Percentiles rank a stretch among this genome's conserved stretches.
Conservation (phyloP, 2,888 invertebrate species). For the Margaritifera margaritifera region DNA sequence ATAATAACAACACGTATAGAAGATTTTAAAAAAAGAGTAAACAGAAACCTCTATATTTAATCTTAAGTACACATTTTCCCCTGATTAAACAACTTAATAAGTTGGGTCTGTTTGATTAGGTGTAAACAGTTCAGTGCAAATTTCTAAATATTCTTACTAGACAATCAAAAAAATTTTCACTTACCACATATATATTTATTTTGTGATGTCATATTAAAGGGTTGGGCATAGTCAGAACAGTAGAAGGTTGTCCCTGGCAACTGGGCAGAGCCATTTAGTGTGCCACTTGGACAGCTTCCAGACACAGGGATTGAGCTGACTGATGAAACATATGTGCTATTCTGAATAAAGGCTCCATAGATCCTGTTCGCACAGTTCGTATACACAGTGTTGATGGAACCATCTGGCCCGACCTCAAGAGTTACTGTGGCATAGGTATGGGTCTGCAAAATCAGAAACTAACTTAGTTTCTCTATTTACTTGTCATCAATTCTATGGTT, state of each 20-base stretch:
- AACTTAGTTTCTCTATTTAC: too few species aligned
- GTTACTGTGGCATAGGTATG: conserved; percentile 21
- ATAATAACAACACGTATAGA: too few species aligned
- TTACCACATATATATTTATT: conserved; percentile 25
- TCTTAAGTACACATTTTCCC: too few species aligned
- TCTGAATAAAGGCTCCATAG: conserved; percentile 11
- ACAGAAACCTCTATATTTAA: too few species aligned
- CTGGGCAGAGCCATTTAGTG: conserved; percentile 1
- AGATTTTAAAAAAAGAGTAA: too few species aligned
- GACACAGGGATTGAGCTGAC: conserved; percentile 2
- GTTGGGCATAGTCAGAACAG: conserved; percentile 23
- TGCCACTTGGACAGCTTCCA: conserved; percentile 12
- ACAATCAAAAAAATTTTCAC: background rate
- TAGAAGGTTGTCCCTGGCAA: conserved; percentile 11
- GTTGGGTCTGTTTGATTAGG: too few species aligned
- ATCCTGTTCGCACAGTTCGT: conserved; percentile 17
- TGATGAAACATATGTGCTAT: conserved; percentile 3
- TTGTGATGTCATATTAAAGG: conserved; percentile 4
- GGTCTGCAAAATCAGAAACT: conserved; percentile 7
- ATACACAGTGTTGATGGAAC: conserved; percentile 13
- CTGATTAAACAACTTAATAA: too few species aligned
- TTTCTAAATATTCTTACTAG: too few species aligned
- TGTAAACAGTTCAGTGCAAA: too few species aligned
- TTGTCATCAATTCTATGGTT: too few species aligned
- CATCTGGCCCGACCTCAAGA: conserved; percentile 20